Base-by-base conservation (phyloP, 2,113 vertebrate species). In the Pseudolaguvia tuberculata region DNA sequence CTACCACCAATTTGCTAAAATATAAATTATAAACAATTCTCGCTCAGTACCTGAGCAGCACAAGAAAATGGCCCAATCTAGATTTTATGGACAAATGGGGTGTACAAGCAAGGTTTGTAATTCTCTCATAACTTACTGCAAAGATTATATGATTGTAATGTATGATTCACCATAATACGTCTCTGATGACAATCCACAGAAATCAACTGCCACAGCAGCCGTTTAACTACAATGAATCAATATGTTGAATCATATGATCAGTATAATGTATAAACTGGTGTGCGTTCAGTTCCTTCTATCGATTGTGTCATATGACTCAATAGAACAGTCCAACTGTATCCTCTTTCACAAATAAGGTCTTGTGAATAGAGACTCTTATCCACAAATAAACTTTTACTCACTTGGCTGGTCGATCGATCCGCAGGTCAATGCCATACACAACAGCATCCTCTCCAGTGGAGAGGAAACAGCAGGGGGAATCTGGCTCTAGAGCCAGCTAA, bases 381-480 rank as follows among this genome's bases (percentile, higher is more conserved):
- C 39, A 42, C 39, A 7, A 1, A 6, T 4, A 42, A 42, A 42
- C 39, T 9, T 5, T 42, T 42, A 91, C 94, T 96, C 87, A 98
- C 95, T 93, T 96, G 78, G 96, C 95, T 0, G 95, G 94, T 1
- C 94, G 89, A 82, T 97, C 95, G 42, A 93, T 92, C 73, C 95
- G 89, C 81, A 98, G 86, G 82, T 98, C 96, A 8, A 98, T 97
- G 76, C 95, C 93, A 83, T 94, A 97, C 61, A 98, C 95, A 4
- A 98, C 94, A 0, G 96, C 95, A 45, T 97, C 96, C 84, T 98
- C 96, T 67, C 96, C 96, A n/a, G 96, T 95, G 0, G 96, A 98
- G 31, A 98, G 91, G 83, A 98, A 98, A 53, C 92, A 95, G 88
- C 94, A 97, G n/a, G 94, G 95, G 0, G 96, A 97, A 81, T 97